Conservation (phyloP, 2,797 vertebrate species). For the Poecilia picta region DNA sequence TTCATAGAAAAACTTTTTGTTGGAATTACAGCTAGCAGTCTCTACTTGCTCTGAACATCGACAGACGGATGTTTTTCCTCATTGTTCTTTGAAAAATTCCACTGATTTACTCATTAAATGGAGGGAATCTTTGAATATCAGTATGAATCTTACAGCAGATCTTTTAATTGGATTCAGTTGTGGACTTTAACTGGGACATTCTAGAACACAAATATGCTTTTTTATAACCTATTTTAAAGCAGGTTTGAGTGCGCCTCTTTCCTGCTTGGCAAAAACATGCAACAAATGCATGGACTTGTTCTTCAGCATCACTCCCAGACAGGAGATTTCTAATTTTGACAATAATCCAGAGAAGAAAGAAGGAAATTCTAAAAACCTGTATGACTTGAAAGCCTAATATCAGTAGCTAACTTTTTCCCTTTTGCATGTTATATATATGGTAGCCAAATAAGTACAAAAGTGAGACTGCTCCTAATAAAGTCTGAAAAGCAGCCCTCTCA, state of each 20-base stretch:
- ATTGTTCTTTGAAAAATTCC: neutral
- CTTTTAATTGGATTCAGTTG: neutral
- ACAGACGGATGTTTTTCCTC: neutral
- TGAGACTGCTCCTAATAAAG: conserved; percentile 12
- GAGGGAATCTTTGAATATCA: neutral
- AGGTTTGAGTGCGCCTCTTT: neutral
- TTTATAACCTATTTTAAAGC: neutral
- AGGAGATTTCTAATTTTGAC: too few relatives aligned
- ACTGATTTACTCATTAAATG: neutral
- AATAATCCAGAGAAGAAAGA: too few relatives aligned
- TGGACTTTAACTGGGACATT: neutral
- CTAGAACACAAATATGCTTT: neutral
- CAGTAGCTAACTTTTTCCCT: neutral
- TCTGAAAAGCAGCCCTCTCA: conserved; percentile 24
- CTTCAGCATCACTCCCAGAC: too few relatives aligned
- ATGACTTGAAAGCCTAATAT: neutral
- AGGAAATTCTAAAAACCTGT: too few relatives aligned
- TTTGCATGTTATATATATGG: neutral
- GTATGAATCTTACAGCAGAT: neutral
- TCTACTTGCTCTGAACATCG: neutral
- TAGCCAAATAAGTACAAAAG: conserved; percentile 16
- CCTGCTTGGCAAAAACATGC: too few relatives aligned
- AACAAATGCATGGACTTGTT: too few relatives aligned
- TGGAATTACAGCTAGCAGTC: neutral
- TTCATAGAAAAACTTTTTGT: neutral